Conservation (phyloP, 2,113 vertebrate species). For the Axis porcinus region DNA sequence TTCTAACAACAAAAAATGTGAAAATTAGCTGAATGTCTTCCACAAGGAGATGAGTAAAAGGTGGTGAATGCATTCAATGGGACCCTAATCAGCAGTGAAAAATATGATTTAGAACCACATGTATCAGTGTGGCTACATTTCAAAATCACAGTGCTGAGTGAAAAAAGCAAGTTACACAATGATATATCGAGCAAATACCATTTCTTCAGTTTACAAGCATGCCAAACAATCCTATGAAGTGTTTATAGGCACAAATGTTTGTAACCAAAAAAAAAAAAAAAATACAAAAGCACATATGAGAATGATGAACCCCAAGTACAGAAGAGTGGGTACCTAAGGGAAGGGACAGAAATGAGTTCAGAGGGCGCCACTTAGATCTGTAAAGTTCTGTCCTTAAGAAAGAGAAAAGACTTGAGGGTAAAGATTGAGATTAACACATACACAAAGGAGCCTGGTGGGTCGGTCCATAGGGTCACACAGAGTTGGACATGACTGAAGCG, state of each 20-base stretch:
- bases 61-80: neutral
- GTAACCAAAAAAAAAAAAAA: neutral
- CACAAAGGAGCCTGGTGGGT: neutral
- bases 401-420: neutral
- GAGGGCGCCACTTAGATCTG: neutral
- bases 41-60: neutral
- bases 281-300: neutral
- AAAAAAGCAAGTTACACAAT: neutral
- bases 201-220: slow-evolving; percentile 18
- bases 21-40: neutral
- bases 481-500: neutral
- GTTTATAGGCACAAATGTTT: neutral
- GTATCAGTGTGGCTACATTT: neutral
- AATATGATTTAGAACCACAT: neutral
- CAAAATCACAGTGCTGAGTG: neutral
- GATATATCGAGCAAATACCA: neutral
- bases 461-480: neutral
- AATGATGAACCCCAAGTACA: neutral
- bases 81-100: neutral
- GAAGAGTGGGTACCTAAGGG: neutral
- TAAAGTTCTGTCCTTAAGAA: neutral
- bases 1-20: neutral
- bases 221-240: neutral
- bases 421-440: neutral
- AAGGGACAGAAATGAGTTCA: neutral